phyloP scores from a whole-genome alignment of 2,888 invertebrate species.

The Cephalotes varians region DNA sequence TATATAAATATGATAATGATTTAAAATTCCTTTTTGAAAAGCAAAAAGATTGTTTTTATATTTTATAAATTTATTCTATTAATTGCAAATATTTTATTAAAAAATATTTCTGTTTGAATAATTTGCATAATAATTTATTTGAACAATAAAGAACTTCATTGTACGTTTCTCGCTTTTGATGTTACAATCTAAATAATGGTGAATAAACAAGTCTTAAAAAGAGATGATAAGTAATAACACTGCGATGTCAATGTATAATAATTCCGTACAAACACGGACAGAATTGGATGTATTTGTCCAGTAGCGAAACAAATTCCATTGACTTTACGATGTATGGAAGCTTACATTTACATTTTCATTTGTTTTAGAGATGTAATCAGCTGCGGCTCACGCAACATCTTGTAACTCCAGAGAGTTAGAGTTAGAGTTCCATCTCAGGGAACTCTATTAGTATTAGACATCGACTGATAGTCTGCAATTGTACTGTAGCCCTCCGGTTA shows the following conservation, averaged over 20 bases:
- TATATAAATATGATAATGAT: too few relatives aligned
- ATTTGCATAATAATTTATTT: too few relatives aligned
- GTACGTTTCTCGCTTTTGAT: too few relatives aligned
- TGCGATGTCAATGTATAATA: not conserved
- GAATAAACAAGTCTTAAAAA: too few relatives aligned
- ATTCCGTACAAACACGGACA: not conserved
- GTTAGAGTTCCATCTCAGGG: slow-evolving; percentile 15
- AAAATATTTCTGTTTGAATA: too few relatives aligned
- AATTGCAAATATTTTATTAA: too few relatives aligned
- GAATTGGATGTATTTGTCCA: not conserved
- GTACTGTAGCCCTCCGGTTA: not conserved
- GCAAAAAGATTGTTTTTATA: too few relatives aligned
- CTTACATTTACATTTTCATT: slow-evolving; percentile 34
- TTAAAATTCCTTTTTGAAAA: too few relatives aligned
- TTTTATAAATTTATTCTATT: too few relatives aligned
- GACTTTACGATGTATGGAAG: not conserved
- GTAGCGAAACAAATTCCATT: slow-evolving; percentile 16
- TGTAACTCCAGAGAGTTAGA: slow-evolving; percentile 1
- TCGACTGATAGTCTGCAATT: slow-evolving; percentile 25
- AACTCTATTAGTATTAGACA: slow-evolving; percentile 41
- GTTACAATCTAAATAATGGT: too few relatives aligned
- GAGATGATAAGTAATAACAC: not conserved
- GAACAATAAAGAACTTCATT: too few relatives aligned
- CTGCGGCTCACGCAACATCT: slow-evolving; percentile 1
- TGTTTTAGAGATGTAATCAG: slow-evolving; percentile 35